Conservation (phyloP, 2,113 vertebrate genomes). For the Empidonax traillii region DNA sequence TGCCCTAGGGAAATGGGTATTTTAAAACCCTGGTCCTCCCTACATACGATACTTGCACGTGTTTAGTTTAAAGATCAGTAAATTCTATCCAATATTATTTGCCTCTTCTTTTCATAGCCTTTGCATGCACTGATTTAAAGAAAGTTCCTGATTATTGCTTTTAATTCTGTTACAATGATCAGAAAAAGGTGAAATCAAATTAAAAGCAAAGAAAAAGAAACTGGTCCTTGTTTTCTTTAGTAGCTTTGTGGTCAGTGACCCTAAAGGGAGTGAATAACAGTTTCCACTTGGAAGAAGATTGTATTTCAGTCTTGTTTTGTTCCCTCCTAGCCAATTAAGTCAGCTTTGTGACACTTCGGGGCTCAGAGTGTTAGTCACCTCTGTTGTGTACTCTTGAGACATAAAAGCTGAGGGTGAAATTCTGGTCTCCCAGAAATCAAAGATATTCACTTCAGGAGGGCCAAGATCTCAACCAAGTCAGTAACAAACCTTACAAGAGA, state of each 20-base stretch:
- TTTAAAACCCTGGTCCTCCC: neutral
- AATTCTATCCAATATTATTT: neutral
- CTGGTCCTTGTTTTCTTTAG: neutral
- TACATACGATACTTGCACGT: neutral
- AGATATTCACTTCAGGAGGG: neutral
- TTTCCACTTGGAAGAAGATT: slow-evolving; percentile 45
- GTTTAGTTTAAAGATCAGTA: neutral
- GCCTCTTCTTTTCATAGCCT: neutral
- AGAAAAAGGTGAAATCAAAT: neutral
- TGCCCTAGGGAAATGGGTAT: neutral
- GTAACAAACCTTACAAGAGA: neutral
- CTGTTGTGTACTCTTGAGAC: neutral
- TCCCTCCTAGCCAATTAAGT: slow-evolving; percentile 43
- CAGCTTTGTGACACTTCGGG: slow-evolving; percentile 29
- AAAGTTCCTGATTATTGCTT: neutral
- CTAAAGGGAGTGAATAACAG: slow-evolving; percentile 18
- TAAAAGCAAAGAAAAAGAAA: slow-evolving; percentile 27
- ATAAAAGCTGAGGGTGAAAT: slow-evolving; percentile 14
- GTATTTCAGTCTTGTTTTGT: slow-evolving; percentile 46
- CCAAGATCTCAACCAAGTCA: neutral
- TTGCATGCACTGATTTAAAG: neutral
- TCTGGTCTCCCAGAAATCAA: slow-evolving; percentile 14
- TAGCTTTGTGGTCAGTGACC: slow-evolving; percentile 32
- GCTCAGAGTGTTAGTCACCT: slow-evolving; percentile 9
- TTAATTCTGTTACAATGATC: neutral